Base-by-base conservation (phyloP, 2,888 invertebrate genomes). In the Folsomia candida region DNA sequence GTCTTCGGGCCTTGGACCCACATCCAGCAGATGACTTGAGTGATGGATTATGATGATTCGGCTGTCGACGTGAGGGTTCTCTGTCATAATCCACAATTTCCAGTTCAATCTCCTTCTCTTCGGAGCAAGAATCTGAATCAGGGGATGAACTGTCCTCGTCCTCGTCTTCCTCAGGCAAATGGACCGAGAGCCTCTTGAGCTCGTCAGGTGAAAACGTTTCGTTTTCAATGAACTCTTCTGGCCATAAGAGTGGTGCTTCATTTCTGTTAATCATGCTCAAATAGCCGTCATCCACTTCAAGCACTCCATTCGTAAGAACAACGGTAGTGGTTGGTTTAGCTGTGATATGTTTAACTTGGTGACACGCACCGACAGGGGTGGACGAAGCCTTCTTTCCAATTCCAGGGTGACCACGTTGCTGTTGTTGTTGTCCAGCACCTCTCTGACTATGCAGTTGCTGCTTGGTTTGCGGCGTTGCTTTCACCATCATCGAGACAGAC, bases 271-370 rank as follows among this genome's bases (percentile, higher is more conserved):
- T 77, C 80, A 80, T 80, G 64, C 79, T 79, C 29, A 80, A 67
- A 67, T 80, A 80, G 2, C 80, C 80, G 59, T 80, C 80, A 64
- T 80, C 80, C 51, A 78, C 73, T 14, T 78, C 78, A 22, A 77
- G 18, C 4, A 47, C 66, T 47, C 65, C 66, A 29, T 63, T 62
- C 2, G 57, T 63, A 4, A 68, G 67, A 2, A 67, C 37, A 11
- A 64, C 62, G 11, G 63, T 60, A 58, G 63, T 51, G 28, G 54
- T 22, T 4, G 54, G 54, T 22, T 54, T 54, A 6, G 4, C 54
- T 20, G 6, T 6, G 4, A 14, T 54, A 6, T 54, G 18, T 6
- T 54, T 54, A 6, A 14, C 4, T 6, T 54, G 18, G 37, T 37
- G 37, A 14, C 14, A 14, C 6, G 54, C 54, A 6, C 20, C 11